Conservation (phyloP, 2,113 vertebrate species). For the Amphilophus citrinellus region DNA sequence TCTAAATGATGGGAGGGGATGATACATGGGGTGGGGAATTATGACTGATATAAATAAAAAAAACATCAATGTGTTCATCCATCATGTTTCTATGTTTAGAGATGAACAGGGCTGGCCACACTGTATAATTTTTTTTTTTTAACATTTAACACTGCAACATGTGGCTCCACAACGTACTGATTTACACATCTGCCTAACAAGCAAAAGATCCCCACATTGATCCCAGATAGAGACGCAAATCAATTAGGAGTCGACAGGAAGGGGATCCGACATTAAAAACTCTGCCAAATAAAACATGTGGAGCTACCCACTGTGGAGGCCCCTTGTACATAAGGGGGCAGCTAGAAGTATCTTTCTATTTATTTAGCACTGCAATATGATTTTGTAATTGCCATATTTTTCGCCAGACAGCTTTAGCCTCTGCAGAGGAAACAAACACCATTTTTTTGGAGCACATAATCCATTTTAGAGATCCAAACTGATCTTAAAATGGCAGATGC, state of each 20-base stretch:
- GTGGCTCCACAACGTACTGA: background rate
- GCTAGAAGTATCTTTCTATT: background rate
- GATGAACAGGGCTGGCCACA: background rate
- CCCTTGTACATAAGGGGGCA: background rate
- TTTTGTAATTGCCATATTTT: background rate
- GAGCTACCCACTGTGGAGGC: background rate
- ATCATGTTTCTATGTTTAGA: background rate
- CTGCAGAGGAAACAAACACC: background rate
- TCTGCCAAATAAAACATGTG: background rate
- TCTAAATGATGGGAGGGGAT: background rate
- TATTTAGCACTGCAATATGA: background rate
- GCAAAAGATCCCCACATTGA: background rate
- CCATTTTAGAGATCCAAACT: background rate
- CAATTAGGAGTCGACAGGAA: background rate
- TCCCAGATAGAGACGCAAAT: background rate
- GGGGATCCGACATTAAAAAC: no score
- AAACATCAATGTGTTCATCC: background rate
- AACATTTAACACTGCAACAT: background rate
- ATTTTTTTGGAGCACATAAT: constrained; percentile 1
- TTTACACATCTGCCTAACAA: background rate
- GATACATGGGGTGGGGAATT: background rate
- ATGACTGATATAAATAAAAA: background rate
- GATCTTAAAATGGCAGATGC: constrained; percentile 4
- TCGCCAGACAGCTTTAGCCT: background rate
- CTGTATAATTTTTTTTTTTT: background rate